Evolutionary conservation across 2,113 vertebrate species (phyloP), one percentile per base, ranked within the genome.

Genomic region (Brachionichthys hirsutus): DNA sequence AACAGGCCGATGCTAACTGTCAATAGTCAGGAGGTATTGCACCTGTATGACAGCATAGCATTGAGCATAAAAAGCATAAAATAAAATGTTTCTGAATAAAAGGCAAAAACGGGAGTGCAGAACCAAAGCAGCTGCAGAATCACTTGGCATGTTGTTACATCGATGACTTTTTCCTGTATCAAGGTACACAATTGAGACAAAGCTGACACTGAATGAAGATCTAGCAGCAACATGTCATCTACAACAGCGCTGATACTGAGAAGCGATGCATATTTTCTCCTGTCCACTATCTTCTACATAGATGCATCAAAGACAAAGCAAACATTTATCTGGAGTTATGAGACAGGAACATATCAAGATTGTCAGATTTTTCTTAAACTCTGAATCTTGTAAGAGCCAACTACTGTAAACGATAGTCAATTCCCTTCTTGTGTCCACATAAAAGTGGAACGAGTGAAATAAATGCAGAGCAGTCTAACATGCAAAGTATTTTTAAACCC

Each of bases 401-500:
- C 56, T 50, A 61, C 2, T n/a, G n/a, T n/a, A n/a, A n/a, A 46
- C 20, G 3, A 40, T 2, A 69, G 18, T 44, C 1, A 73, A 75
- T 84, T 84, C 82, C 83, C 78, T 87, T 85, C 48, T 85, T 72
- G 44, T 48, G 36, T 54, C 16, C 18, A 59, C 34, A 59, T 40
- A 62, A 49, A 81, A 17, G 18, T 19, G 17, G 51, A 7, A 49
- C 9, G 45, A 62, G 54, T 55, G 2, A 48, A 54, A 18, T 3
- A 55, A 38, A 60, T 59, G 43, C 34, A 48, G 19, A 62, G 12
- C 54, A 35, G 36, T 20, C n/a, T 2, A 45, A 56, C 20, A 20
- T 41, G 34, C 10, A 56, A 12, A 53, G 43, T 19, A 44, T 9
- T 9, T 54, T 54, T 17, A 3, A 9, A 24, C 10, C 44, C 30